Evolutionary conservation across 1,140 invertebrate species (phyloP), one percentile per base, ranked within the genome.

Genomic region (Bombus terrestris): DNA sequence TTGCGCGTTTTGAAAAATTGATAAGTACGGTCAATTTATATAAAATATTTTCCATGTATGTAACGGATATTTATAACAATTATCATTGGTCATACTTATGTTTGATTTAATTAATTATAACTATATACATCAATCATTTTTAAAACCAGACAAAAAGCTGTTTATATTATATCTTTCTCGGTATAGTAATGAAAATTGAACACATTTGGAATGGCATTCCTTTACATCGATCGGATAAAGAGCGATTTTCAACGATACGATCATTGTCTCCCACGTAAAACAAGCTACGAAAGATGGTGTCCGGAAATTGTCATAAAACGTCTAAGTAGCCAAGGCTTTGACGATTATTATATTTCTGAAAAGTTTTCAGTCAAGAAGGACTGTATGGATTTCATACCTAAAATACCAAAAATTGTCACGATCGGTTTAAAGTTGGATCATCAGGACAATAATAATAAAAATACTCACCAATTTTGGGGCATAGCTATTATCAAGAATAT

Each of bases 211-310:
- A 88, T 77, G 62, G 72, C 83, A 15, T 85, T 57, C 9, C 72
- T 90, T 0, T 79, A 86, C 71, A 90, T 90, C 59, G 89, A 90
- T 25, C 89, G 84, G n/a, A 28, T 90, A 15, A 90, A 83, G 62
- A 83, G 32, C 15, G 37, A 82, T 25, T 90, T 90, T 32, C 80
- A 80, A n/a, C 68, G n/a, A 15, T 22, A 39, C 39, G 47, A 62
- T 39, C 35, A 71, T 13, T 82, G 77, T 8, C 6, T 69, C 10
- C 57, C 79, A 25, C 74, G 69, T 25, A 32, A 79, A 22, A 66
- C 22, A 22, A 64, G 18, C 12, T 22, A 35, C 13, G 57, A 25
- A 28, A 87, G 62, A 66, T 91, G 90, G 90, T 74, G 4, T 28
- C 80, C 90, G 15, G 28, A 74, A 72, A 81, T 83, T 12, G 22